Percentiles rank a stretch among this genome's conserved stretches.
These are phyloP conservation scores for Pachyrhynchus sulphureomaculatus DNA, from an alignment of 1,140 invertebrate genomes.

Conservation along the genomic window DNA sequence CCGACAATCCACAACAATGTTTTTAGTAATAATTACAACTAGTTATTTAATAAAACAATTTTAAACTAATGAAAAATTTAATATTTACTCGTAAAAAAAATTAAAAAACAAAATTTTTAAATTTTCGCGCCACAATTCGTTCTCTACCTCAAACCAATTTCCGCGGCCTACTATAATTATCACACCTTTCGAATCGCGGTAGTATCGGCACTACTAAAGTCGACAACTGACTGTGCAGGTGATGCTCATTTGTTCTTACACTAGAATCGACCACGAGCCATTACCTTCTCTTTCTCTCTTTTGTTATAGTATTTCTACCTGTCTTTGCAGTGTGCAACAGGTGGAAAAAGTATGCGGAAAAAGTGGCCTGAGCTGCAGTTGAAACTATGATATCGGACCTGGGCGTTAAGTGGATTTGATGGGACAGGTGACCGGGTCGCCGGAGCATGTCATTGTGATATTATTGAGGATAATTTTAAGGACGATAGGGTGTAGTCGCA, in stretches of 20 bases:
- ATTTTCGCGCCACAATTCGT: conserved; percentile 13
- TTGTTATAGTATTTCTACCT: conserved; percentile 27
- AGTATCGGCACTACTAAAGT: conserved; percentile 12
- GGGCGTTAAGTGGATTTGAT: background rate
- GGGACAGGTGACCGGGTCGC: background rate
- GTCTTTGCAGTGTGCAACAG: conserved; percentile 21
- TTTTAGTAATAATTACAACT: too few relatives aligned
- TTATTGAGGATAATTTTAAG: too few relatives aligned
- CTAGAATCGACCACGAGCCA: conserved; percentile 30
- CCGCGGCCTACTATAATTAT: background rate
- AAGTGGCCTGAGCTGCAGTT: background rate
- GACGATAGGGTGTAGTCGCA: too few relatives aligned
- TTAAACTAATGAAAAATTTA: too few relatives aligned
- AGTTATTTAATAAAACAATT: too few relatives aligned
- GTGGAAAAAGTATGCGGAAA: conserved; percentile 31
- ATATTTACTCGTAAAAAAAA: too few relatives aligned
- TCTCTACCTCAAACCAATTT: background rate
- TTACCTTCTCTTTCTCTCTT: conserved; percentile 31
- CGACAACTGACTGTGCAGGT: conserved; percentile 21
- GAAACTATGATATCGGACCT: background rate
- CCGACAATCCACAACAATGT: background rate
- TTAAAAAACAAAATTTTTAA: background rate
- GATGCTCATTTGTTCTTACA: conserved; percentile 21
- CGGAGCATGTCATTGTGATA: too few relatives aligned
- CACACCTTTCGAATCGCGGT: conserved; percentile 2